Evolutionary conservation across 2,888 invertebrate genomes (phyloP).

Genomic region (Mythimna albipuncta): DNA sequence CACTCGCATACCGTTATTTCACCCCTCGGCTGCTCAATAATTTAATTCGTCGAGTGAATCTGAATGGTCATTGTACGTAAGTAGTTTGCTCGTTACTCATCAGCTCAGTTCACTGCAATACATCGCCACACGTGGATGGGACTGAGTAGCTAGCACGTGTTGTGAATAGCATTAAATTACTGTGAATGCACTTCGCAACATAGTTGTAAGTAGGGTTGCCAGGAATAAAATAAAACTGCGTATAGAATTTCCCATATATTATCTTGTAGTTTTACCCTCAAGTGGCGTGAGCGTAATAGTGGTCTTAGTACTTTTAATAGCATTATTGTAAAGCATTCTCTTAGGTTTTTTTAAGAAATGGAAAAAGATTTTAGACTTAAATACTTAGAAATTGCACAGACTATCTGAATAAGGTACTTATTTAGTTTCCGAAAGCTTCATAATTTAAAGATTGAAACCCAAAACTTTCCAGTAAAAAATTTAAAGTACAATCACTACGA

Average conservation of each 20-base stretch:
- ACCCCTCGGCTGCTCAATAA: slow-evolving; percentile 27
- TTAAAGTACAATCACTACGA: neutral
- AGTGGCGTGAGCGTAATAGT: neutral
- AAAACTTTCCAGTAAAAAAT: too few species aligned
- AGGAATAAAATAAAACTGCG: slow-evolving; percentile 3
- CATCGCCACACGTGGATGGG: slow-evolving; percentile 49
- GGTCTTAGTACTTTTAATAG: neutral
- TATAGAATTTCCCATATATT: slow-evolving; percentile 1
- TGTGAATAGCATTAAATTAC: slow-evolving; percentile 47
- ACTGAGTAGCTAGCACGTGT: slow-evolving; percentile 44
- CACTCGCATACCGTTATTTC: slow-evolving; percentile 19
- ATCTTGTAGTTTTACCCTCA: neutral
- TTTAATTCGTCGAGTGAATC: slow-evolving; percentile 26
- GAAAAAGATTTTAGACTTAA: neutral
- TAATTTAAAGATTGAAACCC: neutral
- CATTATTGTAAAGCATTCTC: neutral
- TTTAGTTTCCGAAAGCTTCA: neutral
- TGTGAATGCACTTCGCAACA: slow-evolving; percentile 53
- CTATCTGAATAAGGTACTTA: too few species aligned
- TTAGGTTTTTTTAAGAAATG: neutral
- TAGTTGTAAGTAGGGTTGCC: slow-evolving; percentile 53
- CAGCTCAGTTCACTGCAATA: slow-evolving; percentile 37
- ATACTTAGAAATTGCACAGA: too few species aligned
- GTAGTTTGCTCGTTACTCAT: slow-evolving; percentile 39
- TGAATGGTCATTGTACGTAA: slow-evolving; percentile 39